Percentiles rank a stretch among this genome's conserved stretches.
phyloP scores from a whole-genome alignment of 1,140 invertebrate species.

The Nephila pilipes region DNA sequence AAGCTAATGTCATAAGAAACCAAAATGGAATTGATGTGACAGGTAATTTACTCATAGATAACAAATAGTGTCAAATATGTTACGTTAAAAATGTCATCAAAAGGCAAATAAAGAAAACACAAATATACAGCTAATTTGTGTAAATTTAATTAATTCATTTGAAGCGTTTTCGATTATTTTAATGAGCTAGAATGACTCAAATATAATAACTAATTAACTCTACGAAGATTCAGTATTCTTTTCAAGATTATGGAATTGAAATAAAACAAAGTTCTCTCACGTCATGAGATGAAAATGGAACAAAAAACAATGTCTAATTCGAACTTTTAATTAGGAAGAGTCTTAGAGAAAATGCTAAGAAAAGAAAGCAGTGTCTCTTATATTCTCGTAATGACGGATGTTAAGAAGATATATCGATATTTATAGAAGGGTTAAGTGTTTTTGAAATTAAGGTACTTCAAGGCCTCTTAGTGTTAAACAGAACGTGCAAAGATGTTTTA shows the following conservation, averaged over 20 bases:
- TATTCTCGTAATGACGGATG: not conserved
- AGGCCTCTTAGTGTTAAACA: not conserved
- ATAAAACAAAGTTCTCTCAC: not conserved
- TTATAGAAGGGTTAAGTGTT: not conserved
- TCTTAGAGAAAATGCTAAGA: not conserved
- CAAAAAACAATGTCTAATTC: not conserved
- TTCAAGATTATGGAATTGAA: not conserved
- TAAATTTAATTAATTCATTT: not conserved
- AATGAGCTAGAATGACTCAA: not conserved
- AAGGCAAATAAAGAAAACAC: not conserved
- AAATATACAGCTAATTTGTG: not conserved
- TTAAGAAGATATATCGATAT: not conserved
- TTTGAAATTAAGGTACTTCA: not conserved
- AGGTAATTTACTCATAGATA: not conserved
- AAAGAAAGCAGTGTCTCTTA: not conserved
- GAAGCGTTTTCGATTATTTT: not conserved
- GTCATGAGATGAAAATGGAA: not conserved
- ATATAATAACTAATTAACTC: not conserved
- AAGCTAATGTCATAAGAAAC: not conserved
- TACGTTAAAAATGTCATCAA: not conserved
- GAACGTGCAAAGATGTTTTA: not conserved
- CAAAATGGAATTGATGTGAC: not conserved
- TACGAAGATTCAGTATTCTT: not conserved
- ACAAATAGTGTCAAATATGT: not conserved
- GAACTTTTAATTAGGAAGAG: not conserved